Conservation (phyloP, 2,113 vertebrate species). For the Eulemur macaco region DNA sequence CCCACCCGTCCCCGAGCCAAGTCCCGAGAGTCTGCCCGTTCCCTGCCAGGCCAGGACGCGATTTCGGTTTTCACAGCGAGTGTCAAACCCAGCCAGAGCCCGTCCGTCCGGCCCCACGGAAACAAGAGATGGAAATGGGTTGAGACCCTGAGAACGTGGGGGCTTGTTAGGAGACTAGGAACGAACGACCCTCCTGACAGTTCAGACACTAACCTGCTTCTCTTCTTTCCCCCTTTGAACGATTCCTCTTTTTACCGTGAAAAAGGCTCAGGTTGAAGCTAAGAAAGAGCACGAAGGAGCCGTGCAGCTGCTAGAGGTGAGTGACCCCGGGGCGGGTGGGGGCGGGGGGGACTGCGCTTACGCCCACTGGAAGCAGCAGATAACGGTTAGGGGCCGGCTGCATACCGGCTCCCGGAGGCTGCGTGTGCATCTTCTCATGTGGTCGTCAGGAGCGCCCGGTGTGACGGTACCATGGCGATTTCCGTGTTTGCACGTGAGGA, state of each 20-base stretch:
- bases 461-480: rapidly evolving
- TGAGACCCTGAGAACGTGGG: not conserved
- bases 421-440: rapidly evolving
- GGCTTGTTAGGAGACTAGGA: rapidly evolving
- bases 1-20: too few relatives aligned
- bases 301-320: conserved; percentile 97
- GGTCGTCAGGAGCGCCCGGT: rapidly evolving
- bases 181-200: rapidly evolving
- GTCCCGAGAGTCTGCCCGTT: rapidly evolving
- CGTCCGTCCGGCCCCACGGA: rapidly evolving
- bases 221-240: not conserved
- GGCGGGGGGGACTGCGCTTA: rapidly evolving
- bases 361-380: rapidly evolving
- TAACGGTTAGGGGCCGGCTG: rapidly evolving
- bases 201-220: rapidly evolving
- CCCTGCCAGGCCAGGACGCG: rapidly evolving
- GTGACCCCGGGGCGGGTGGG: rapidly evolving
- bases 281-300: conserved; percentile 98
- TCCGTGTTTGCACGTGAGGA: not conserved
- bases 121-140: not conserved
- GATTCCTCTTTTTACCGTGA: not conserved
- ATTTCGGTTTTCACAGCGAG: too few relatives aligned
- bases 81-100: rapidly evolving
- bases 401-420: not conserved
- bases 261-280: conserved; percentile 98